Evolutionary conservation across 1,140 invertebrate genomes (phyloP).

Genomic region (Harlomillsia oculata): DNA sequence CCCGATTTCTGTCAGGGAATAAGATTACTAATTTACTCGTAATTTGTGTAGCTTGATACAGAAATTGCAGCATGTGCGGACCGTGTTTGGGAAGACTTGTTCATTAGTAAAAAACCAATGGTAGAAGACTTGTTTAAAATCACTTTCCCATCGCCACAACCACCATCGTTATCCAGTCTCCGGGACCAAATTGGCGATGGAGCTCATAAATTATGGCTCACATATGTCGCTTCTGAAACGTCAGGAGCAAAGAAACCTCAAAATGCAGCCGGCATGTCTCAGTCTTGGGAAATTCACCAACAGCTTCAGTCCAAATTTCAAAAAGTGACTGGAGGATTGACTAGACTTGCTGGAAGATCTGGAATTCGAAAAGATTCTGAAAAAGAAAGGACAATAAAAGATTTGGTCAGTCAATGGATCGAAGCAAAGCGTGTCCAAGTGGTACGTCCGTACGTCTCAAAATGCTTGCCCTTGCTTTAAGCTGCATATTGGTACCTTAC

Average conservation of each 20-base stretch:
- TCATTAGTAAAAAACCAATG: conserved; percentile 89
- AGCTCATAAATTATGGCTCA: conserved; percentile 78
- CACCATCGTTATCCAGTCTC: conserved; percentile 60
- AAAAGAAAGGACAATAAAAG: conserved; percentile 27
- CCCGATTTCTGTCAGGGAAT: background rate
- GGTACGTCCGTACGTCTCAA: conserved; percentile 3
- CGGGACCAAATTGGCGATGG: conserved; percentile 74
- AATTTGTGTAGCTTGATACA: conserved; percentile 31
- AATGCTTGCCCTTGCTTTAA: background rate
- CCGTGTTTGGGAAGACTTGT: conserved; percentile 94
- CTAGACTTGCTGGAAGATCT: conserved; percentile 45
- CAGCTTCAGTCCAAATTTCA: conserved; percentile 62
- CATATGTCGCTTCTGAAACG: conserved; percentile 57
- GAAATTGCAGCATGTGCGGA: conserved; percentile 55
- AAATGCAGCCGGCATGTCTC: conserved; percentile 34
- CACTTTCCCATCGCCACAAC: conserved; percentile 58
- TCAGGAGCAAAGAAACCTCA: conserved; percentile 26
- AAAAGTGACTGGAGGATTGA: conserved; percentile 86
- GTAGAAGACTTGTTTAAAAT: conserved; percentile 89
- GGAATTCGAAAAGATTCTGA: conserved; percentile 32
- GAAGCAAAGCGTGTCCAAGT: conserved; percentile 20
- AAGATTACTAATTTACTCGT: background rate
- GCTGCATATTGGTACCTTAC: too few relatives aligned
- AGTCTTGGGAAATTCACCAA: conserved; percentile 59
- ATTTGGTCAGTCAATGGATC: conserved; percentile 29